Evolutionary conservation across 1,140 invertebrate genomes (phyloP).

Genomic region (Nymphalis io): DNA sequence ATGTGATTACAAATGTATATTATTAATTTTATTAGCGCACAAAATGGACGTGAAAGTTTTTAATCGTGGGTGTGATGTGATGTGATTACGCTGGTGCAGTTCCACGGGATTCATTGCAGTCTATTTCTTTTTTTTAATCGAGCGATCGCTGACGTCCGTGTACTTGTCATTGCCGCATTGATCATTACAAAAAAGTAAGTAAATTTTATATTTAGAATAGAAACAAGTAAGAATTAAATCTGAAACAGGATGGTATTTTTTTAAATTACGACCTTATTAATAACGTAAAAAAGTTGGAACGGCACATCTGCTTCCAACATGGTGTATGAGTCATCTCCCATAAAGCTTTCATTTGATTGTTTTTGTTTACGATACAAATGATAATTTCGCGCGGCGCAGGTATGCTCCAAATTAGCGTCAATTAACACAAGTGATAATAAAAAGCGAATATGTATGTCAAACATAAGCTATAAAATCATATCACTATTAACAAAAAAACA

Average conservation of each 20-base stretch:
- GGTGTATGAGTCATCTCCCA: constrained; percentile 37
- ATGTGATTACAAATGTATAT: constrained; percentile 74
- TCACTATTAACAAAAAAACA: background rate
- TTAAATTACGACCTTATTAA: constrained; percentile 22
- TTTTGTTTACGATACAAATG: constrained; percentile 39
- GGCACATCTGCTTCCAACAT: constrained; percentile 38
- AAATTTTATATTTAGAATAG: constrained; percentile 28
- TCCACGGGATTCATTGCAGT: constrained; percentile 40
- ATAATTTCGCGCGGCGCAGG: constrained; percentile 21
- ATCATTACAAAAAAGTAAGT: constrained; percentile 42
- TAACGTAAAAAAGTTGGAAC: constrained; percentile 13
- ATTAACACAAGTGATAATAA: background rate
- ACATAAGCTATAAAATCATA: background rate
- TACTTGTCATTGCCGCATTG: constrained; percentile 37
- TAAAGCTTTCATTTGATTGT: constrained; percentile 40
- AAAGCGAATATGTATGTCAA: background rate
- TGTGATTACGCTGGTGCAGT: constrained; percentile 46
- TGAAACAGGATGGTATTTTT: constrained; percentile 10
- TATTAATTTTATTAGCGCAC: constrained; percentile 62
- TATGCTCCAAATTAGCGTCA: constrained; percentile 18
- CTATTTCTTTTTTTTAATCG: constrained; percentile 45
- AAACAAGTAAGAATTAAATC: constrained; percentile 9
- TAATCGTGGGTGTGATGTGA: constrained; percentile 64
- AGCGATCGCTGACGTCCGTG: constrained; percentile 40
- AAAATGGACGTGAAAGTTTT: constrained; percentile 69